Percentiles rank a stretch among this genome's conserved stretches.
Evolutionary conservation across 2,113 vertebrate species (phyloP).

Genomic region (Ophiodon elongatus): DNA sequence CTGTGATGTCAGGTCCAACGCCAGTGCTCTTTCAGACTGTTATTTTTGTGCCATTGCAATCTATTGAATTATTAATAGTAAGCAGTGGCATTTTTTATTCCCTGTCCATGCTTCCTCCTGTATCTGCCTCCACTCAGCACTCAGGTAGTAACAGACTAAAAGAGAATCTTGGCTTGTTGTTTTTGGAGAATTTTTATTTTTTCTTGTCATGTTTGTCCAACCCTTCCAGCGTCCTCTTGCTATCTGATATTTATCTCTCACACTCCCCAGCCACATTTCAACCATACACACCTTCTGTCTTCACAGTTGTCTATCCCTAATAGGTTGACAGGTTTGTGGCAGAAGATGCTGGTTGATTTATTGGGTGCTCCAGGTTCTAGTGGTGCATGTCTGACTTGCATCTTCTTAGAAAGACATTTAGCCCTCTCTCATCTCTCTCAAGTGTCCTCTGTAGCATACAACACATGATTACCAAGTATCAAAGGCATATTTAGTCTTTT

Average conservation of each 20-base stretch:
- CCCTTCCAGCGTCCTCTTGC: conserved; percentile 32
- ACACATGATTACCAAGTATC: background rate
- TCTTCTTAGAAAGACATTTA: conserved; percentile 66
- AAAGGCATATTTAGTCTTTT: conserved; percentile 5
- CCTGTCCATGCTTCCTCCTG: conserved; percentile 58
- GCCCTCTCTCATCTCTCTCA: conserved; percentile 47
- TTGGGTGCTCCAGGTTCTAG: conserved; percentile 74
- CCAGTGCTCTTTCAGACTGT: conserved; percentile 56
- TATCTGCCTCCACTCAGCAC: conserved; percentile 57
- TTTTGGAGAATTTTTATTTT: conserved; percentile 8
- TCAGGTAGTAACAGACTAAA: conserved; percentile 57
- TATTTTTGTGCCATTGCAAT: conserved; percentile 80
- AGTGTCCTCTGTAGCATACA: conserved; percentile 35
- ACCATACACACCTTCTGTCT: conserved; percentile 73
- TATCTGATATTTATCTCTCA: conserved; percentile 53
- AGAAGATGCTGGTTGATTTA: conserved; percentile 80
- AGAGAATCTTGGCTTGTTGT: conserved; percentile 34
- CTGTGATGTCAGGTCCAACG: conserved; percentile 49
- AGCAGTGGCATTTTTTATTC: conserved; percentile 74
- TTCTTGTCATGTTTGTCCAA: conserved; percentile 59
- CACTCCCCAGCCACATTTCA: conserved; percentile 58
- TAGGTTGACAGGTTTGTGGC: conserved; percentile 79
- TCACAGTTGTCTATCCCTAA: conserved; percentile 74
- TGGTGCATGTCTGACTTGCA: conserved; percentile 74
- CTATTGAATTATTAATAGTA: conserved; percentile 76